Evolutionary conservation across 2,113 vertebrate genomes (phyloP), one percentile per base, ranked within the genome.

Genomic region (Poeciliopsis occidentalis): DNA sequence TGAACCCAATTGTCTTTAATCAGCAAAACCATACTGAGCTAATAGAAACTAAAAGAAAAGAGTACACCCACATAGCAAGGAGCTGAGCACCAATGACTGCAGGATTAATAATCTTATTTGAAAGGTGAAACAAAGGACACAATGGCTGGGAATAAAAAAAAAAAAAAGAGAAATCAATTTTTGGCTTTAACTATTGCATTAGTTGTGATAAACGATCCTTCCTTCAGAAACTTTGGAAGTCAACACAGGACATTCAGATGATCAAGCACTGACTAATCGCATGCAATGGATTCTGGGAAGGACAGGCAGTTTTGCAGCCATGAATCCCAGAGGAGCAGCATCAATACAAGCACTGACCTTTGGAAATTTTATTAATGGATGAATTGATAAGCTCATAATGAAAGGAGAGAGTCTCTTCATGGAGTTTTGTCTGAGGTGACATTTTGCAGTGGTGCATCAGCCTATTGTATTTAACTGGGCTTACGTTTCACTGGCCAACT

Each of bases 271-370:
- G 66, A 80, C 89, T 90, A 87, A 91, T 87, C 66, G 2, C 79
- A 86, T 83, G 85, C 83, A 88, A 87, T 87, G 83, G 82, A 86
- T 89, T 87, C 81, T 81, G 74, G 85, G 82, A 80, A 87, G 78
- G 54, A 76, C 67, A 64, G 78, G 79, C 73, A 89, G 87, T 92
- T 24, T 85, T 80, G 80, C 83, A 76, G 60, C 83, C 60, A 27
- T 65, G 76, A 80, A 89, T 84, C 79, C 83, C 73, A 81, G 74
- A 78, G 81, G 67, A 75, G 67, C 26, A 64, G 65, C 82, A 81
- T 91, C 80, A 81, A 85, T 88, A 91, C 71, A 79, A 41, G 78
- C 84, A 83, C 67, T 89, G 92, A 91, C 86, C 91, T 92, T 90
- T 92, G 34, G 80, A 90, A 83, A 87, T 67, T 76, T 64, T 76